Evolutionary conservation across 2,888 invertebrate species (phyloP), one percentile per base, ranked within the genome.

Genomic region (Tetragonula carbonaria): DNA sequence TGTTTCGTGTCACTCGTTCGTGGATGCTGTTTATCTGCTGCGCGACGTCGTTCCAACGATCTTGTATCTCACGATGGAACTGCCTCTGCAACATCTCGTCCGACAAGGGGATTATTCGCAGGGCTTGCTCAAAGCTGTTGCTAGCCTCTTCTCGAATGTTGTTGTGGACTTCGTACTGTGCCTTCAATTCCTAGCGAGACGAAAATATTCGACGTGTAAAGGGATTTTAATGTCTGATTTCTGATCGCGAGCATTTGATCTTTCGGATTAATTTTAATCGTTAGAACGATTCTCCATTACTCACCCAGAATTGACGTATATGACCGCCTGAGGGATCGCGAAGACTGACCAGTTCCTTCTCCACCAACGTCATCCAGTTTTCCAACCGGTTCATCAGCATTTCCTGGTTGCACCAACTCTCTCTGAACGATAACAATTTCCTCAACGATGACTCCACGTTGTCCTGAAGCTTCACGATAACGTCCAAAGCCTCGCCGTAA

Each of bases 141-240:
- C 96, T 96, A 0, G 97, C 96, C 88, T 97, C 97, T 82, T 96
- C 96, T 75, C 97, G 96, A 72, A 98, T 96, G 87, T 96, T 97
- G 89, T 97, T 97, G 93, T 98, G 96, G 45, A 98, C 96, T 95
- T 98, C 98, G 91, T 97, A 97, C 91, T 98, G 97, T 0, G 98
- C 98, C 94, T 98, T 98, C 68, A 98, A 94, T 95, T 98, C 98
- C 96, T 96, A 45, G 6, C 6, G 13, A 45, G 89, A 0, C 2
- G 28, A 50, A 38, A 50, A 28, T 18, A 21, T 16, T 57, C 11
- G 11, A 13, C 14, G 21, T 1, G 50, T 11, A 1, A 28, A 18
- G 4, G 66, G 4, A 18, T 33, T 38, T 51, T 8, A 2, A n/a
- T 21, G 21, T 18, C 18, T 18, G 0, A 18, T 18, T 18, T 18